Conservation (phyloP, 2,113 vertebrate species). For the Sylvicapra grimmia region DNA sequence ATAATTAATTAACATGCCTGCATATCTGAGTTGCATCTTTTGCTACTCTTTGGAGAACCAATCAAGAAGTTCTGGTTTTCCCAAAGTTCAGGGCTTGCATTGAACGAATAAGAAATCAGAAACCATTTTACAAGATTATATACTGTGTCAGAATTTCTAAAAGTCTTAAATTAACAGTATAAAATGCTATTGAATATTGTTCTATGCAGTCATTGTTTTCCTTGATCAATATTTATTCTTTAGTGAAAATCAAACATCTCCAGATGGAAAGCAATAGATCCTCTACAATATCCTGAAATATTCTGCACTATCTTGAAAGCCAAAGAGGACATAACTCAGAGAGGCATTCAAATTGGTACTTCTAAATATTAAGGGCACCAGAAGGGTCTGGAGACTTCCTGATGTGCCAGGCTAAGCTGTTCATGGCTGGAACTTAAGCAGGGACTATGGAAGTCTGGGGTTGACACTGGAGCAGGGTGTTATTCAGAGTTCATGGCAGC, state of each 20-base stretch:
- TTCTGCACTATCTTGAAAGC: neutral
- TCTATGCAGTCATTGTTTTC: neutral
- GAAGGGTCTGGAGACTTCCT: neutral
- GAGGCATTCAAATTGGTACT: neutral
- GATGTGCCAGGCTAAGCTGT: neutral
- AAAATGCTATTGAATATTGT: neutral
- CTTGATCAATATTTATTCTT: slow-evolving; percentile 20
- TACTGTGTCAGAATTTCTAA: neutral
- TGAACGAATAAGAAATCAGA: neutral
- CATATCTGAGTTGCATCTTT: neutral
- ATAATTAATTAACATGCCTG: neutral
- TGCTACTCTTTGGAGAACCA: neutral
- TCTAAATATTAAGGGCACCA: neutral
- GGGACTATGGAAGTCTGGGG: neutral
- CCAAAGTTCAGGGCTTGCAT: neutral
- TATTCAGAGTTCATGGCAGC: neutral
- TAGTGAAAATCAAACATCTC: neutral
- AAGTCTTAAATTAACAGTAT: neutral
- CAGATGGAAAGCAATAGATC: neutral
- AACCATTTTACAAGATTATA: neutral
- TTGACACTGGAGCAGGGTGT: neutral
- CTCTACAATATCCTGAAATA: neutral
- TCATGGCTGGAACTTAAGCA: neutral
- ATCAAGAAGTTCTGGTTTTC: neutral
- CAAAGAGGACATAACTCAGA: neutral